These are phyloP conservation scores for Masticophis lateralis DNA, from an alignment of 2,797 vertebrate genomes.

Conservation along the genomic window DNA sequence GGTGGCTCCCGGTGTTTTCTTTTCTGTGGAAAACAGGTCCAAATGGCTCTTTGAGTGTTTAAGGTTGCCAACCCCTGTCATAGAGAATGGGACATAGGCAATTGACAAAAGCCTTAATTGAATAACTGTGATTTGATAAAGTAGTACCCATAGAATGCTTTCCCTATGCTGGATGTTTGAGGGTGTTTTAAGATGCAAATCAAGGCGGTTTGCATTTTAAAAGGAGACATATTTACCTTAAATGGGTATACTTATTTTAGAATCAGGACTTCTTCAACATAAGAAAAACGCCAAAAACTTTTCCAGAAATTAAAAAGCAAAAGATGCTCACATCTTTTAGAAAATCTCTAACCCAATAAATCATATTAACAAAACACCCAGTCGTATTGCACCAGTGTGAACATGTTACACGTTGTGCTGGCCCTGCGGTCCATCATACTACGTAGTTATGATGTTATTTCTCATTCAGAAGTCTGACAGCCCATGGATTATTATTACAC, in stretches of 20 bases:
- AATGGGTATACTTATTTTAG: not conserved
- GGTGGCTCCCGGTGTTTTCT: no score
- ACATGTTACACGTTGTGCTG: no score
- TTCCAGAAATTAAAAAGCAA: not conserved
- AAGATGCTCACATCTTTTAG: not conserved
- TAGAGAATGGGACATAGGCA: conserved; percentile 70
- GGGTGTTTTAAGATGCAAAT: not conserved
- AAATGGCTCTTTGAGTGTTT: no score
- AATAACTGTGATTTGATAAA: conserved; percentile 60
- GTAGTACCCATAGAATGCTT: not conserved
- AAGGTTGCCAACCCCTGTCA: no score
- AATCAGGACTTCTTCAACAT: not conserved
- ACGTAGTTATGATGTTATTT: no score
- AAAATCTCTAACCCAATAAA: no score
- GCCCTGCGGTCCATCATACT: no score
- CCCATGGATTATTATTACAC: not conserved
- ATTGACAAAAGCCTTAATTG: conserved; percentile 67
- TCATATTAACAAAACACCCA: no score
- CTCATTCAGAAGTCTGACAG: no score
- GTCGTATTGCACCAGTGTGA: no score
- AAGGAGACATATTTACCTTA: not conserved
- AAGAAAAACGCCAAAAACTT: not conserved
- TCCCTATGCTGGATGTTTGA: not conserved
- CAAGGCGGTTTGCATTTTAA: not conserved
- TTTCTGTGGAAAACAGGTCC: no score